A percentile compares a stretch with the other conserved stretches of the same genome.
These are phyloP conservation scores for Hypanus sabinus DNA, from an alignment of 2,113 vertebrate genomes.

Conservation along the genomic window DNA sequence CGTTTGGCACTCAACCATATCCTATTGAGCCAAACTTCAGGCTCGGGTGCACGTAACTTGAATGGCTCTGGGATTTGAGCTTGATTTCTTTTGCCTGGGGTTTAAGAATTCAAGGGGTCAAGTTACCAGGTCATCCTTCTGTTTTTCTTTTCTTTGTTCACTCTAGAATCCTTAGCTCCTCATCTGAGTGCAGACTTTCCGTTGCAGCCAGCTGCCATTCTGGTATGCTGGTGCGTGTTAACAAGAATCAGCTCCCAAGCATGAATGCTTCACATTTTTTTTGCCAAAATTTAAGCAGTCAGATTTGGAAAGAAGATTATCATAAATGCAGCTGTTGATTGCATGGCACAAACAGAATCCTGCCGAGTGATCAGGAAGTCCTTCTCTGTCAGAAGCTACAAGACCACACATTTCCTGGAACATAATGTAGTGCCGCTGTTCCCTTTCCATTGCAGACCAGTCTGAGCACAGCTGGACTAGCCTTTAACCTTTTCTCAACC, in stretches of 20 bases:
- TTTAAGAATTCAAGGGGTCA: not conserved
- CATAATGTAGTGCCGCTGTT: not conserved
- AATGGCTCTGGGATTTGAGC: not conserved
- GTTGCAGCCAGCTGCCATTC: constrained; percentile 11
- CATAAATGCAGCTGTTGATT: constrained; percentile 28
- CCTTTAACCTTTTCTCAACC: not conserved
- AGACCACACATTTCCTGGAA: not conserved
- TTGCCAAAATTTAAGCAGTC: not conserved
- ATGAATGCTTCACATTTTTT: not conserved
- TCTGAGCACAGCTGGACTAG: not conserved
- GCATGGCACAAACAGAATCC: not conserved
- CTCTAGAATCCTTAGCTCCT: not conserved
- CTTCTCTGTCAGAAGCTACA: not conserved
- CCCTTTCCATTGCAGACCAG: not conserved
- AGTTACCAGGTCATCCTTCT: not conserved
- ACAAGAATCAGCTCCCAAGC: not conserved
- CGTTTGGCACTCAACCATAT: not conserved
- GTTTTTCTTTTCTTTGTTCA: constrained; percentile 17
- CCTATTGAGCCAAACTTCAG: not conserved
- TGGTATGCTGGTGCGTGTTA: not conserved
- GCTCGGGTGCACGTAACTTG: not conserved
- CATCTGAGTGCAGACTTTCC: not conserved
- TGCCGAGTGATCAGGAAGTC: not conserved
- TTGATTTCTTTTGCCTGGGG: not conserved
- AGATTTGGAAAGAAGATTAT: not conserved